Evolutionary conservation across 2,888 invertebrate species (phyloP).

Genomic region (Xylophagus ater): DNA sequence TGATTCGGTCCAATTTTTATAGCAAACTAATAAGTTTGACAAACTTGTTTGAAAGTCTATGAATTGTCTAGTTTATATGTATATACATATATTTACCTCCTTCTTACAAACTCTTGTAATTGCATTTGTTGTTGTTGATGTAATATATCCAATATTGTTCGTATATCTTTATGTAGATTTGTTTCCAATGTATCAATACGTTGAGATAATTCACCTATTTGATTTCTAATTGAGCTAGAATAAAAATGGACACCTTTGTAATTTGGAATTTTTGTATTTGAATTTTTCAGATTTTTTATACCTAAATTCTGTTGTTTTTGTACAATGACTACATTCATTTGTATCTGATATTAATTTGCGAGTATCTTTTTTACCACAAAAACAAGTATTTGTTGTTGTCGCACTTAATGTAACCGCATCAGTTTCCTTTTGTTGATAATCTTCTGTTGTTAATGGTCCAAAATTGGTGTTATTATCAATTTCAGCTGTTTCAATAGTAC

Average conservation of each 20-base stretch:
- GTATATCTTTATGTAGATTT: slow-evolving; percentile 26
- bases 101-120: slow-evolving; percentile 21
- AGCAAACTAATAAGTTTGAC: too few relatives aligned
- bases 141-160: slow-evolving; percentile 26
- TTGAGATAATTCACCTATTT: slow-evolving; percentile 25
- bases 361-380: slow-evolving; percentile 20
- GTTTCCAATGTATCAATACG: slow-evolving; percentile 26
- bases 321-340: slow-evolving; percentile 18
- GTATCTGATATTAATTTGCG: slow-evolving; percentile 7
- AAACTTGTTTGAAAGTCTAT: too few relatives aligned
- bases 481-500: slow-evolving; percentile 11
- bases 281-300: slow-evolving; percentile 7
- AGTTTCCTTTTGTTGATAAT: slow-evolving; percentile 19
- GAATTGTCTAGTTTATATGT: too few relatives aligned
- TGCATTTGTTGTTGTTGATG: slow-evolving; percentile 27
- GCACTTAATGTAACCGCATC: slow-evolving; percentile 26
- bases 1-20: too few relatives aligned
- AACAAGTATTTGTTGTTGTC: slow-evolving; percentile 22
- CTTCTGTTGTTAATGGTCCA: slow-evolving; percentile 13
- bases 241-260: neutral
- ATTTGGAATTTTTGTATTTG: neutral
- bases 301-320: slow-evolving; percentile 22
- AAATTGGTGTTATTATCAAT: neutral
- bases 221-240: slow-evolving; percentile 23
- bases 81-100: too few relatives aligned